Conservation (phyloP, 2,888 invertebrate genomes). For the Drosophila prostipennis region DNA sequence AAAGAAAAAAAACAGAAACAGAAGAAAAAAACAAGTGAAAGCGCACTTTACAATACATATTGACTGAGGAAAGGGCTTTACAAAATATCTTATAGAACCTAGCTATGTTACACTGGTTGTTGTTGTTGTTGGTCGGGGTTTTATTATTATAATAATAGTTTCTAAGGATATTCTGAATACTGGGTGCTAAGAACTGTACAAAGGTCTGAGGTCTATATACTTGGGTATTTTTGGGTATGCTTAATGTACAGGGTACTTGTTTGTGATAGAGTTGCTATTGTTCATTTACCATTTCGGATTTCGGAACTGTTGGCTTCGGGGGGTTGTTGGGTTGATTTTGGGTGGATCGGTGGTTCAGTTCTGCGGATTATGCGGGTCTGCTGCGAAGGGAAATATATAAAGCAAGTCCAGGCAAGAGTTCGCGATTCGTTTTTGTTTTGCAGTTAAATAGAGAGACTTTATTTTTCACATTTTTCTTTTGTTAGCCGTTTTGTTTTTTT, state of each 20-base stretch:
- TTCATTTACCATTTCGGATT: conserved; percentile 71
- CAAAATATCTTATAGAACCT: conserved; percentile 54
- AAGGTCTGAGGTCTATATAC: conserved; percentile 8
- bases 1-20: conserved; percentile 3
- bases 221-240: conserved; percentile 38
- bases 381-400: conserved; percentile 46
- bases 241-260: conserved; percentile 56
- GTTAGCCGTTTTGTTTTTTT: conserved; percentile 12
- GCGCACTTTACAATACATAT: conserved; percentile 69
- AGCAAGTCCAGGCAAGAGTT: conserved; percentile 41
- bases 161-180: conserved; percentile 15
- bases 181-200: conserved; percentile 45
- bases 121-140: conserved; percentile 9
- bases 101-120: conserved; percentile 60
- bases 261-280: conserved; percentile 59
- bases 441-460: conserved; percentile 82
- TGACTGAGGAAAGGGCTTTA: conserved; percentile 41
- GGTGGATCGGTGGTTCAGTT: conserved; percentile 4
- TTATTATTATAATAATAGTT: conserved; percentile 20
- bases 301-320: conserved; percentile 42
- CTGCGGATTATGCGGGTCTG: conserved; percentile 18
- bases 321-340: conserved; percentile 2
- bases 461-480: conserved; percentile 73
- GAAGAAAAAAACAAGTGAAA: conserved; percentile 49
- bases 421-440: conserved; percentile 48